phyloP scores from a whole-genome alignment of 2,888 invertebrate species.

The Eilema sororculum region DNA sequence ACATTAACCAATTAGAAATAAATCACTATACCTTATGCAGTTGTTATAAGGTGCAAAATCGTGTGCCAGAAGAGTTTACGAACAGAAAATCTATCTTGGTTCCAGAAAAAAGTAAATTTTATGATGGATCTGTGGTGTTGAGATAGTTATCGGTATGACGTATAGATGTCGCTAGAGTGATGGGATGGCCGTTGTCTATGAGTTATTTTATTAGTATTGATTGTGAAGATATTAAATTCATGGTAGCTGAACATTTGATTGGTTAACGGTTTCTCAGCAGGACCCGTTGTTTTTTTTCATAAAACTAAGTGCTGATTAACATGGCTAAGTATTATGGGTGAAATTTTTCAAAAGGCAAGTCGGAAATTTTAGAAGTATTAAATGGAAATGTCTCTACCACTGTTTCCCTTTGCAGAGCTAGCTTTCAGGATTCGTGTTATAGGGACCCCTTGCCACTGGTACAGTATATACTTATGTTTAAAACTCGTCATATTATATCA shows the following conservation, averaged over 20 bases:
- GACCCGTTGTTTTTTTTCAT: not conserved
- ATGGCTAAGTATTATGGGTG: too few relatives aligned
- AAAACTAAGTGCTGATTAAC: too few relatives aligned
- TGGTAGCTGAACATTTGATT: slow-evolving; percentile 36
- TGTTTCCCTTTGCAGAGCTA: too few relatives aligned
- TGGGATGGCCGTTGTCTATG: slow-evolving; percentile 29
- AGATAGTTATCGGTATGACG: slow-evolving; percentile 64
- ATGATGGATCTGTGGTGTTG: slow-evolving; percentile 47
- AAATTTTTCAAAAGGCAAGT: too few relatives aligned
- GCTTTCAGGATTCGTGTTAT: too few relatives aligned
- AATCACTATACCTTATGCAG: not conserved
- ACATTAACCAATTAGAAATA: not conserved
- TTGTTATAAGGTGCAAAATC: slow-evolving; percentile 12
- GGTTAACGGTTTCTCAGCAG: slow-evolving; percentile 20
- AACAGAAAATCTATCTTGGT: slow-evolving; percentile 25
- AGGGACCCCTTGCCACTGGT: too few relatives aligned
- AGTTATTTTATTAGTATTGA: slow-evolving; percentile 30
- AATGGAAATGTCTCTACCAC: too few relatives aligned
- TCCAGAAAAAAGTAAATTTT: slow-evolving; percentile 40
- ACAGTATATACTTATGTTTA: too few relatives aligned
- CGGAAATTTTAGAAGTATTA: too few relatives aligned
- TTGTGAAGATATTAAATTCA: slow-evolving; percentile 45
- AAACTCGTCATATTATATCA: not conserved
- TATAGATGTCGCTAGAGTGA: slow-evolving; percentile 56
- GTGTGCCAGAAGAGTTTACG: not conserved